Percentiles rank a stretch among this genome's conserved stretches.
These are phyloP conservation scores for Parotocinclus haroldoi DNA, from an alignment of 2,797 vertebrate genomes.

Conservation along the genomic window DNA sequence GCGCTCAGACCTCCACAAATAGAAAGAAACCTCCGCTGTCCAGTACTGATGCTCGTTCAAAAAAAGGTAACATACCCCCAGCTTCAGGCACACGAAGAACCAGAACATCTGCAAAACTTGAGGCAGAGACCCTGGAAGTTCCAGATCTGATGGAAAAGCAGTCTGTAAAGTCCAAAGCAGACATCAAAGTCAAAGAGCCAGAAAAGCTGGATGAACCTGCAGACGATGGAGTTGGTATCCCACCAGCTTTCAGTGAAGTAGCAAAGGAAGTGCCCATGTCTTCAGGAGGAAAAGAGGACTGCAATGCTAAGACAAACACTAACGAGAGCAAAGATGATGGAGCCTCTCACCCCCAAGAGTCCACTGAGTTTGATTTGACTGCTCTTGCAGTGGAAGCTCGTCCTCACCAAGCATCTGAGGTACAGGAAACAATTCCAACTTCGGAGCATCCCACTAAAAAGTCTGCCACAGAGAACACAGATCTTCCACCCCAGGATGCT, in stretches of 20 bases:
- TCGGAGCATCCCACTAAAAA: background rate
- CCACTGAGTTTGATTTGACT: constrained; percentile 9
- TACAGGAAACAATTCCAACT: background rate
- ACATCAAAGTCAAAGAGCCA: background rate
- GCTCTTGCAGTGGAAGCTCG: background rate
- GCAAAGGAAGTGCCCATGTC: background rate
- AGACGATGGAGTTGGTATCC: constrained; percentile 19
- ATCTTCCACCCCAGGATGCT: constrained; percentile 32
- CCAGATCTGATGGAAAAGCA: background rate
- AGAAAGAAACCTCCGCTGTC: constrained; percentile 31
- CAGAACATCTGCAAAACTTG: constrained; percentile 11
- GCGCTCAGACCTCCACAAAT: background rate
- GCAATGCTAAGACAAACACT: too few relatives aligned
- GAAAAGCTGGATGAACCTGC: constrained; percentile 4
- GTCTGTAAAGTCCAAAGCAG: background rate
- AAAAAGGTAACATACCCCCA: constrained; percentile 19
- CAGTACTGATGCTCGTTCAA: constrained; percentile 15
- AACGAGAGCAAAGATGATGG: background rate
- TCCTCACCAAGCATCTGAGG: background rate
- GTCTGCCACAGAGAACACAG: background rate
- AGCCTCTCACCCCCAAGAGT: background rate
- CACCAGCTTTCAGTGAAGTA: constrained; percentile 37
- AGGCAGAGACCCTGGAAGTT: background rate
- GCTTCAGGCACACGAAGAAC: constrained; percentile 16
- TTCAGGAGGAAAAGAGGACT: too few relatives aligned